phyloP scores from a whole-genome alignment of 2,113 vertebrate genomes.

The Athene cunicularia region DNA sequence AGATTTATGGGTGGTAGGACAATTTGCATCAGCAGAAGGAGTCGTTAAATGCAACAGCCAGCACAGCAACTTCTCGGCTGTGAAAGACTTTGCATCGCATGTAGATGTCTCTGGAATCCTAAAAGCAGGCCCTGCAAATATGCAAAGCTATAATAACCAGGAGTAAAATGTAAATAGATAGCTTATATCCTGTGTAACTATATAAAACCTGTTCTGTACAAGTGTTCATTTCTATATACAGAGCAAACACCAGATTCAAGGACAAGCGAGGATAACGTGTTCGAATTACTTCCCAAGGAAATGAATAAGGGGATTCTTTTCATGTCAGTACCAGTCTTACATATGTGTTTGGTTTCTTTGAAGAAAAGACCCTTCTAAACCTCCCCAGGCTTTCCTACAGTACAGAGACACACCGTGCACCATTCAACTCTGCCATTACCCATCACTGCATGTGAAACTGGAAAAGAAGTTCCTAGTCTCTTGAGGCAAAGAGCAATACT shows the following conservation, averaged over 20 bases:
- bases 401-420: rapidly evolving
- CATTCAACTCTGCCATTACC: background rate
- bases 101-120: background rate
- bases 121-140: constrained; percentile 11
- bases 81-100: background rate
- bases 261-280: constrained; percentile 51
- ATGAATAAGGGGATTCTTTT: constrained; percentile 58
- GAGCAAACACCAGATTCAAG: constrained; percentile 57
- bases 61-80: constrained; percentile 45
- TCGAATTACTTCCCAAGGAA: constrained; percentile 67
- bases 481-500: background rate
- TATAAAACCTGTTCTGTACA: constrained; percentile 60
- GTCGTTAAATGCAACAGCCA: background rate
- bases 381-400: background rate
- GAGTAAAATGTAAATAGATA: constrained; percentile 70
- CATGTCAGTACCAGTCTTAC: background rate
- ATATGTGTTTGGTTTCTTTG: background rate
- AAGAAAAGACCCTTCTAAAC: background rate
- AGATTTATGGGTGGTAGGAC: background rate
- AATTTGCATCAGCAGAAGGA: background rate
- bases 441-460: background rate
- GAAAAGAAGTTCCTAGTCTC: background rate
- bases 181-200: constrained; percentile 65
- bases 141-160: constrained; percentile 13
- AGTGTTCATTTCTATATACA: constrained; percentile 60